phyloP scores from a whole-genome alignment of 2,888 invertebrate species.

The Synanthedon formicaeformis region DNA sequence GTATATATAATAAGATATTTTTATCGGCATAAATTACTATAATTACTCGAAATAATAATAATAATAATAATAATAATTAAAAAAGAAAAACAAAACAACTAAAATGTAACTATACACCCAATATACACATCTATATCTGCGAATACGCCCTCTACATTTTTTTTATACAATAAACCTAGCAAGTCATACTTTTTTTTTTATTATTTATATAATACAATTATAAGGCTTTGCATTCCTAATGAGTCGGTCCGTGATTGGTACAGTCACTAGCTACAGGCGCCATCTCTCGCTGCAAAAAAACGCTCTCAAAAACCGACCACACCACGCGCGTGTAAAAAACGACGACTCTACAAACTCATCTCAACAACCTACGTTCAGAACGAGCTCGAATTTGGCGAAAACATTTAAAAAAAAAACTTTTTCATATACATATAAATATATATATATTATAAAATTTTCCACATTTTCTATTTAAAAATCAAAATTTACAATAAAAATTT shows the following conservation, averaged over 20 bases:
- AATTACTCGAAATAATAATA: slow-evolving; percentile 41
- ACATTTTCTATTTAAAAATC: slow-evolving; percentile 20
- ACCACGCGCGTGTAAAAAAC: slow-evolving; percentile 9
- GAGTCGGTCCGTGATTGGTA: slow-evolving; percentile 25
- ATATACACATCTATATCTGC: slow-evolving; percentile 61
- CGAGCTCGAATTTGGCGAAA: slow-evolving; percentile 1
- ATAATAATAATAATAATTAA: slow-evolving; percentile 20
- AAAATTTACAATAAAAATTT: slow-evolving; percentile 26
- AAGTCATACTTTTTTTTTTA: slow-evolving; percentile 34
- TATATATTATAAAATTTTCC: slow-evolving; percentile 61
- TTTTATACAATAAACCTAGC: slow-evolving; percentile 59
- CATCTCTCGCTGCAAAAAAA: slow-evolving; percentile 30
- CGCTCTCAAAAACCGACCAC: slow-evolving; percentile 23
- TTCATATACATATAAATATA: slow-evolving; percentile 67
- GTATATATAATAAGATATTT: slow-evolving; percentile 40
- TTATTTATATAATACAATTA: slow-evolving; percentile 29
- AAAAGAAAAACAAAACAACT: slow-evolving; percentile 50
- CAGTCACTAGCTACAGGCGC: slow-evolving; percentile 10
- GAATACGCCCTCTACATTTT: slow-evolving; percentile 45
- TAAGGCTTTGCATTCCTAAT: slow-evolving; percentile 56
- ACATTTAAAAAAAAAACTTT: slow-evolving; percentile 38
- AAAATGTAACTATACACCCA: slow-evolving; percentile 66
- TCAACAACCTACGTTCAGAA: slow-evolving; percentile 21
- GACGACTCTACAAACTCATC: too few species aligned
- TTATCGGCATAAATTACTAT: slow-evolving; percentile 69